Evolutionary conservation across 2,797 vertebrate genomes (phyloP).

Genomic region (Spheniscus humboldti): DNA sequence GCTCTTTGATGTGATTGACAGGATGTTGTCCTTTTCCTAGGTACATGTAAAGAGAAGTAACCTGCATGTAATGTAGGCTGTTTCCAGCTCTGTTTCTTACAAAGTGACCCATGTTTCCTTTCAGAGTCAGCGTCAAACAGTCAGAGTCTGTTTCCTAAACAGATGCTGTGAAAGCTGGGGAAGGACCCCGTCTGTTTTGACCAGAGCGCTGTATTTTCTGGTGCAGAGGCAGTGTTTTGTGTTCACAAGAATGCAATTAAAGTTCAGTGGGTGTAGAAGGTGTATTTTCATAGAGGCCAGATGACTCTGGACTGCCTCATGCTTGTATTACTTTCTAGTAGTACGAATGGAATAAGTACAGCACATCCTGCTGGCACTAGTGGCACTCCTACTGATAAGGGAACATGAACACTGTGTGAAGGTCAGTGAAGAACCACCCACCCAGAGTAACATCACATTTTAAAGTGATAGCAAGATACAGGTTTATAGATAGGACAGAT

Average conservation of each 20-base stretch:
- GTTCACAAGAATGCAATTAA: background rate
- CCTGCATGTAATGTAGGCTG: rapidly evolving
- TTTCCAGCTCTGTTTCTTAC: background rate
- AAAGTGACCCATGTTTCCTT: background rate
- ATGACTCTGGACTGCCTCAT: background rate
- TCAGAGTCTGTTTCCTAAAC: background rate
- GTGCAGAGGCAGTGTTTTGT: background rate
- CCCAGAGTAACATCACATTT: background rate
- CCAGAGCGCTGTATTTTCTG: background rate
- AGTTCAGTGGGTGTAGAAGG: background rate
- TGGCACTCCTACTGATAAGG: background rate
- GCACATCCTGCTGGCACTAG: background rate
- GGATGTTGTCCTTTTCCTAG: background rate
- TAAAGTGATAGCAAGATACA: background rate
- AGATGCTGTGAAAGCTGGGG: background rate
- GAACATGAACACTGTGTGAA: background rate
- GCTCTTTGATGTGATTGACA: background rate
- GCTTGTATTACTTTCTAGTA: background rate
- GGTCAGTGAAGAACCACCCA: background rate
- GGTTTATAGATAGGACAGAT: background rate
- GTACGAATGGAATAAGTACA: background rate
- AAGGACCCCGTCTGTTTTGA: background rate
- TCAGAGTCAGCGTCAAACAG: background rate
- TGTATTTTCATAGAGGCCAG: background rate
- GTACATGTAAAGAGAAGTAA: background rate